phyloP scores from a whole-genome alignment of 1,140 invertebrate species.

The Aphidius gifuensis region DNA sequence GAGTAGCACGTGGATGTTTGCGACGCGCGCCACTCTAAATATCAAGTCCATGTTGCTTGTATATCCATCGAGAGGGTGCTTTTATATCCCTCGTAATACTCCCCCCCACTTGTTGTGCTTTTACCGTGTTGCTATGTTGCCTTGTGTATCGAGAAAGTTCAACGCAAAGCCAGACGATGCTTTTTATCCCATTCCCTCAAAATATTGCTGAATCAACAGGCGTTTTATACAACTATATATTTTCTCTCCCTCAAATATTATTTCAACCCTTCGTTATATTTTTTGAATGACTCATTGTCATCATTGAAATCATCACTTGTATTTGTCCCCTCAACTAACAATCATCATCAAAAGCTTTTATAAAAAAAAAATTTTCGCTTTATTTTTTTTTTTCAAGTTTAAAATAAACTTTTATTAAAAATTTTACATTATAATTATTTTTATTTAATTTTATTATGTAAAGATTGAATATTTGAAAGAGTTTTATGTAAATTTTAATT shows the following conservation, averaged over 20 bases:
- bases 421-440: no score
- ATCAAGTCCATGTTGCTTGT: constrained; percentile 25
- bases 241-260: not conserved
- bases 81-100: constrained; percentile 36
- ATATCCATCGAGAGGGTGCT: constrained; percentile 37
- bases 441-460: no score
- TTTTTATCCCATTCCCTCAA: constrained; percentile 23
- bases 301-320: not conserved
- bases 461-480: no score
- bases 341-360: no score
- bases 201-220: constrained; percentile 31
- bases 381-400: no score
- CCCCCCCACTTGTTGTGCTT: constrained; percentile 52
- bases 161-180: constrained; percentile 35
- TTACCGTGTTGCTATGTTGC: constrained; percentile 40
- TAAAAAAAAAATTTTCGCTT: no score
- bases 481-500: no score
- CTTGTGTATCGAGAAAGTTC: constrained; percentile 36
- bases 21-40: constrained; percentile 41
- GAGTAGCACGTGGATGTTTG: constrained; percentile 37
- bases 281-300: not conserved
- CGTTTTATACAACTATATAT: constrained; percentile 19
- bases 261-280: not conserved
- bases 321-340: no score
- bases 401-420: no score